These are phyloP conservation scores for Halocynthia roretzi DNA, from an alignment of 23 tunicate species.

Conservation along the genomic window DNA sequence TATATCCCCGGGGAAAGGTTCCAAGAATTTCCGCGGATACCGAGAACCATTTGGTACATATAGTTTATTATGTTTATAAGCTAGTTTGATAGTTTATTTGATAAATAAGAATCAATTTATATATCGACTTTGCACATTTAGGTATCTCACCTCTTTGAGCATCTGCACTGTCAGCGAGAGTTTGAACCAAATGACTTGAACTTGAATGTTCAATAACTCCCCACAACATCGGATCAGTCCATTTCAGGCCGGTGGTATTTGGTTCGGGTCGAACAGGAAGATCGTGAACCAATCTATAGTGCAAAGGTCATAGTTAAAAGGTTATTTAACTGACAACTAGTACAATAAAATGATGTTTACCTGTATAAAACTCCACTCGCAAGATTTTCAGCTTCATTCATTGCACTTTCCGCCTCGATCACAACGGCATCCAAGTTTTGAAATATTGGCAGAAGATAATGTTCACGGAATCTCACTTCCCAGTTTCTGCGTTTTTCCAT, in stretches of 20 bases:
- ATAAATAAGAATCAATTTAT: no score
- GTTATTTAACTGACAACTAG: not conserved
- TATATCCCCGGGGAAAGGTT: no score
- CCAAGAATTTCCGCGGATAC: no score
- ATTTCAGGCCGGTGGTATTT: not conserved
- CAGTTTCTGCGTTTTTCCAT: conserved; percentile 37
- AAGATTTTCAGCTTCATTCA: conserved; percentile 37
- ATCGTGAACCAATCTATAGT: conserved; percentile 46
- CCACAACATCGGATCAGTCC: conserved; percentile 20
- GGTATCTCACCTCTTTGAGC: not conserved
- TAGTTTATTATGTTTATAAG: no score
- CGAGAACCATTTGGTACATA: no score
- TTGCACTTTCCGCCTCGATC: conserved; percentile 27
- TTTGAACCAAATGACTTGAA: conserved; percentile 10
- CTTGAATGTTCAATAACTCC: not conserved
- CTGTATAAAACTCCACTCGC: conserved; percentile 40
- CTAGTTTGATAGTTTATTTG: no score
- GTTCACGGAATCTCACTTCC: conserved; percentile 41
- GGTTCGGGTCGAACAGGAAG: conserved; percentile 1
- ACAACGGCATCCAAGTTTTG: conserved; percentile 28
- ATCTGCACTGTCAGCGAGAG: conserved; percentile 5
- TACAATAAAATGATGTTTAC: conserved; percentile 9
- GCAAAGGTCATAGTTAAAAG: not conserved
- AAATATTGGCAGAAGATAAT: conserved; percentile 29
- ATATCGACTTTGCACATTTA: not conserved